Evolutionary conservation across 2,888 invertebrate species (phyloP), one percentile per base, ranked within the genome.

Genomic region (Biston stratarius): DNA sequence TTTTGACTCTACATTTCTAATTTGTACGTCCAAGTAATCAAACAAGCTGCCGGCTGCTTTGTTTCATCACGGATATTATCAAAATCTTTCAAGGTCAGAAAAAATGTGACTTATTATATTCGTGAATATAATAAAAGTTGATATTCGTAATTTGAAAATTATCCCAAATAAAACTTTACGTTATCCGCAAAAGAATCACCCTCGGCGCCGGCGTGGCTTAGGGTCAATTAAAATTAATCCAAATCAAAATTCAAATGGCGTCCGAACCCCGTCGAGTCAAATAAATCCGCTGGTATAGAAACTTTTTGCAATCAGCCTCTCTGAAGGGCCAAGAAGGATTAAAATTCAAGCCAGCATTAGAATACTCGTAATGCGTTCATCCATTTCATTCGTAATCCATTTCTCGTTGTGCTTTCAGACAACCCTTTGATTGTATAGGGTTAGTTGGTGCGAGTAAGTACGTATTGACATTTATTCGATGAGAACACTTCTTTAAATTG

Each of bases 301-400:
- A 79, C 74, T 77, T 79, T 77, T 76, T 60, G 61, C 64, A 70
- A 71, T 71, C 73, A 73, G 62, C 53, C 63, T n/a, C 40, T 33
- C 24, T 15, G 44, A 44, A 49, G 52, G 52, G 15, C 55, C 58
- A 55, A n/a, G 61, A 59, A 67, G 79, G 80, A 82, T 83, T 82
- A 78, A 80, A 79, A 79, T 81, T 82, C 76, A 76, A 77, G 73
- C 51, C 53, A 34, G 59, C 45, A 59, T 59, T 59, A 55, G 42
- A 49, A 55, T 60, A 45, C n/a, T 57, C 45, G 14, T 34, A 51
- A 9, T 24, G 24, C 24, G 24, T 24, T 24, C 24, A 24, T 24
- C 24, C 24, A 24, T 24, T 24, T 24, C 24, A 24, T 3, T 24
- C 24, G 24, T 24, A 51, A 34, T 52, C 36, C 7, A 53, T 51